phyloP scores from a whole-genome alignment of 2,888 invertebrate species.

The Acronicta psi region DNA sequence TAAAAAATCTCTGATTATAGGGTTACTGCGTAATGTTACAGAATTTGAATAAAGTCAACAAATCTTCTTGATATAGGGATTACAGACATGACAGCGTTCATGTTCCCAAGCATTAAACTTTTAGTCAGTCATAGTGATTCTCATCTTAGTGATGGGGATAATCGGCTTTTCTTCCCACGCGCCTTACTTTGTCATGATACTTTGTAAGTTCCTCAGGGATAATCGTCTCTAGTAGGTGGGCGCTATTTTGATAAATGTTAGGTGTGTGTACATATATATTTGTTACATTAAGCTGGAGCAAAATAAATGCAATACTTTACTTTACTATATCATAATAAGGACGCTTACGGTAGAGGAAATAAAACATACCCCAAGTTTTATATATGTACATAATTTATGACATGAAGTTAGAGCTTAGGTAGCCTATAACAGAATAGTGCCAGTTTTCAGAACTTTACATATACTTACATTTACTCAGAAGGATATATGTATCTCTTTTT shows the following conservation, averaged over 20 bases:
- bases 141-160: conserved; percentile 1
- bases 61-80: conserved; percentile 6
- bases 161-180: conserved; percentile 1
- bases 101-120: background rate
- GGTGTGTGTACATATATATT: no score
- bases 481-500: conserved; percentile 54
- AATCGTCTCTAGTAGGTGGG: background rate
- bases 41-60: conserved; percentile 19
- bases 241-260: no score
- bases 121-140: background rate
- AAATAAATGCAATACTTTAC: no score
- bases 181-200: background rate
- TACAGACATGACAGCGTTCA: background rate
- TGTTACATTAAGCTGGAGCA: no score
- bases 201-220: background rate
- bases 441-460: conserved; percentile 48
- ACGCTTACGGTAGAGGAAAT: conserved; percentile 15
- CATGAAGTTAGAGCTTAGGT: conserved; percentile 37
- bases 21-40: conserved; percentile 2
- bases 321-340: no score
- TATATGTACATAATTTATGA: conserved; percentile 33
- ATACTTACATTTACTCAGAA: conserved; percentile 46
- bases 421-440: conserved; percentile 45
- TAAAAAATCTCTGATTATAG: conserved; percentile 4
- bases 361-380: conserved; percentile 10